These are phyloP conservation scores for Drosophila meridionalis DNA, from an alignment of 2,888 invertebrate genomes.

Conservation along the genomic window DNA sequence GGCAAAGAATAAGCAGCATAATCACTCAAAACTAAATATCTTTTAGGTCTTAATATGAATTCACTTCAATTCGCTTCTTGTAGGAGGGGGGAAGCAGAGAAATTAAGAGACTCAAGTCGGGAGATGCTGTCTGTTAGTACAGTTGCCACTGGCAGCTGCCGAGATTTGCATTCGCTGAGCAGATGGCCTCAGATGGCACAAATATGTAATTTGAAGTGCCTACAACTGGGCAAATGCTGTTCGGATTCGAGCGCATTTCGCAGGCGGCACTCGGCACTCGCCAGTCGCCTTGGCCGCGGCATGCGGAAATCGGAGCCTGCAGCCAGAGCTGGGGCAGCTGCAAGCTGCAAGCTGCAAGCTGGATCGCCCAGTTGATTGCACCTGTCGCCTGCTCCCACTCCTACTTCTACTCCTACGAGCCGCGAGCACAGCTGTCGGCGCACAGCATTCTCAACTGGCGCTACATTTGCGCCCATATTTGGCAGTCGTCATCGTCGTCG, in stretches of 20 bases:
- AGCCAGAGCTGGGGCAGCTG: constrained; percentile 38
- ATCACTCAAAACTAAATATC: neutral
- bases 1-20: neutral
- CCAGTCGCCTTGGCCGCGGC: constrained; percentile 33
- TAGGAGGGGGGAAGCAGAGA: neutral
- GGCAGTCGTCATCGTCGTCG: constrained; percentile 32
- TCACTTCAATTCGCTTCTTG: neutral
- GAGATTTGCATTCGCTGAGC: constrained; percentile 12
- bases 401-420: constrained; percentile 52
- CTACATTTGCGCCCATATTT: constrained; percentile 73
- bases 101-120: neutral
- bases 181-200: neutral
- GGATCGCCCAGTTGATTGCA: constrained; percentile 68
- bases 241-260: constrained; percentile 31
- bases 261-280: neutral
- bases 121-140: neutral
- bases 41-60: neutral
- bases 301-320: constrained; percentile 70
- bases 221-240: constrained; percentile 34
- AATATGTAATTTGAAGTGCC: constrained; percentile 12
- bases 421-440: constrained; percentile 13
- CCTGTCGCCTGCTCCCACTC: constrained; percentile 66
- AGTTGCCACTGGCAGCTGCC: constrained; percentile 3
- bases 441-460: constrained; percentile 57
- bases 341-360: constrained; percentile 37